Base-by-base conservation (phyloP, 2,888 invertebrate species). In the Therioaphis trifolii region DNA sequence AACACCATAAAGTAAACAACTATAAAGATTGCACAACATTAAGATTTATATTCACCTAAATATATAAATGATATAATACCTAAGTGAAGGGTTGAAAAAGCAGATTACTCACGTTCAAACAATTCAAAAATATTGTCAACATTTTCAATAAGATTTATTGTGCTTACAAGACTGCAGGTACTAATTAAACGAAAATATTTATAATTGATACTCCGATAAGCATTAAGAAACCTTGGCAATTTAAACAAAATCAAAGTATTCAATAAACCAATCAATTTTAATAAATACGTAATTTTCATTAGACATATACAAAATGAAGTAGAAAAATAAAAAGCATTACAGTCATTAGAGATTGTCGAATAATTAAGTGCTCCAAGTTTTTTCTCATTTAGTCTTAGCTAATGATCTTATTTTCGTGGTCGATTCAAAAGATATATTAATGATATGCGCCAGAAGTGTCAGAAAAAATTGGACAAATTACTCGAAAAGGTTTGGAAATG, bases 401-500 rank as follows among this genome's bases (percentile, higher is more conserved):
- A 82, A 82, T 82, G 82, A 74, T 82, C 74, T 4, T 35, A 49
- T 72, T 74, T 82, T 74, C 66, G 82, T 52, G 72, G 72, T 63
- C 74, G 82, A 82, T 82, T 74, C 82, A 82, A 82, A 82, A 74
- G 74, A 82, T 74, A 74, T 63, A 82, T 82, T 82, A 82, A 82
- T 74, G 82, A 74, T 82, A 72, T 74, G 72, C 82, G 74, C 61
- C 61, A 35, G 63, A 21, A 35, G 63, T 35, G 63, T 61, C 35
- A 49, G 40, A 74, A 82, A 74, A 82, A 82, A 82, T 82, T 82
- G 82, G 74, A 82, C 82, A 82, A 82, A 82, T 82, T 82, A 82
- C 63, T 82, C 40, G 61, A 74, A 82, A 74, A 74, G 82, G 82
- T 72, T 49, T 72, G 49, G 63, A 7, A 74, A 80, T 72, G 80